A percentile compares a stretch with the other conserved stretches of the same genome.
phyloP scores from a whole-genome alignment of 30 jellyfish, hydroid and myxozoan species.

The Mastigias papua region DNA sequence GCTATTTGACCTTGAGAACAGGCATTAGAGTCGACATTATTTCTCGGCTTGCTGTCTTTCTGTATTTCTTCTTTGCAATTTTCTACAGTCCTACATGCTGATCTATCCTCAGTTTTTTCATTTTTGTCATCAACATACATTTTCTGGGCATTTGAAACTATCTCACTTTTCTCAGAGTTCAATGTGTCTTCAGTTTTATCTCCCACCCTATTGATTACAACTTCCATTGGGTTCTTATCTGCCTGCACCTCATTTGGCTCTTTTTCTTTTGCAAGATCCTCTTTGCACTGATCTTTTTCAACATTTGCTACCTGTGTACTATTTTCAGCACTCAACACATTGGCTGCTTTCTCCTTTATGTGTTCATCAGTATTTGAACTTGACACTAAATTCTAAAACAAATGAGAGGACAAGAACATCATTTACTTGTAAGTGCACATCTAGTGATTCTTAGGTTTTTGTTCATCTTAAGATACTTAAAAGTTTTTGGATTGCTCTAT shows the following conservation, averaged over 20 bases:
- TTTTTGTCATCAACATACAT: neutral
- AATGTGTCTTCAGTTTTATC: neutral
- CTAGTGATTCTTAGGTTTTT: too few species aligned
- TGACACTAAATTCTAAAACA: too few species aligned
- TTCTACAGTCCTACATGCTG: neutral
- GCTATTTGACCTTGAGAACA: slow-evolving; percentile 6
- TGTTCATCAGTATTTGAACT: too few species aligned
- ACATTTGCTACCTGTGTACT: too few species aligned
- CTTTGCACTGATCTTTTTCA: too few species aligned
- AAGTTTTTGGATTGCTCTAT: too few species aligned
- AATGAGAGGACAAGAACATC: too few species aligned
- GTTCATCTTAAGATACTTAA: too few species aligned
- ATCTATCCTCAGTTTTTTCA: neutral
- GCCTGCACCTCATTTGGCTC: neutral
- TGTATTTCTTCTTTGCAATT: neutral
- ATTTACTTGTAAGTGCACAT: too few species aligned
- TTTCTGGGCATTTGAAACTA: neutral
- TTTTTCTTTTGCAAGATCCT: neutral
- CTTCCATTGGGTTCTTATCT: neutral
- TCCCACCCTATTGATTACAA: neutral
- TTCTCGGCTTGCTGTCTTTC: neutral
- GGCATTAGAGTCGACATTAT: neutral
- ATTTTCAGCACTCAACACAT: too few species aligned
- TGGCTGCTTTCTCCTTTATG: too few species aligned
- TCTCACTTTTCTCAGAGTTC: neutral